Conservation (phyloP, 2,797 vertebrate genomes). For the Scolopax rusticola region DNA sequence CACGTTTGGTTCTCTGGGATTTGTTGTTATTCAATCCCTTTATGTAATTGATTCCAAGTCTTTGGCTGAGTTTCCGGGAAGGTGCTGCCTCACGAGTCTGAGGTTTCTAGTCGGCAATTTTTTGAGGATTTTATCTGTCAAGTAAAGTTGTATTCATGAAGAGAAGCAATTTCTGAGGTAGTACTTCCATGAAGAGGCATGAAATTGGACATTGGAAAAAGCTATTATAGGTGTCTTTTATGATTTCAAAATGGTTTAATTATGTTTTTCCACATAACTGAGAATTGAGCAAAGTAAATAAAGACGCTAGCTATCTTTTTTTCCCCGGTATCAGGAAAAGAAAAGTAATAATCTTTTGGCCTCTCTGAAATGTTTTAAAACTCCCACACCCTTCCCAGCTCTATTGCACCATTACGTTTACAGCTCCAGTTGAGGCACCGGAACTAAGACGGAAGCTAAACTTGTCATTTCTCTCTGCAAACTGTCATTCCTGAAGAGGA, state of each 20-base stretch:
- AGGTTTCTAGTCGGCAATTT: slow-evolving; percentile 53
- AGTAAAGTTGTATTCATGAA: slow-evolving; percentile 39
- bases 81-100: neutral
- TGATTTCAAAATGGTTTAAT: slow-evolving; percentile 66
- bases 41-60: slow-evolving; percentile 48
- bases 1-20: neutral
- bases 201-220: slow-evolving; percentile 54
- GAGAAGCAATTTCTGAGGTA: slow-evolving; percentile 64
- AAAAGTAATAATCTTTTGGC: neutral
- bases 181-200: slow-evolving; percentile 62
- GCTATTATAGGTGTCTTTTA: slow-evolving; percentile 50
- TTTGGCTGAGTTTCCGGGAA: slow-evolving; percentile 45
- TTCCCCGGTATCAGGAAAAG: neutral
- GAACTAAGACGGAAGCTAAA: neutral
- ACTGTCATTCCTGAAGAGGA: neutral
- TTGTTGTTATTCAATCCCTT: neutral
- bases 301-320: neutral
- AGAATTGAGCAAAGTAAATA: slow-evolving; percentile 12
- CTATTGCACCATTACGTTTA: neutral
- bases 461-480: neutral
- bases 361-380: neutral
- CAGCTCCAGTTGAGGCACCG: neutral
- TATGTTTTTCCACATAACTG: slow-evolving; percentile 43
- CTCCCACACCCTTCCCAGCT: neutral
- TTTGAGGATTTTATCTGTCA: slow-evolving; percentile 68